phyloP scores from a whole-genome alignment of 2,888 invertebrate genomes.

The Subacronicta megacephala region DNA sequence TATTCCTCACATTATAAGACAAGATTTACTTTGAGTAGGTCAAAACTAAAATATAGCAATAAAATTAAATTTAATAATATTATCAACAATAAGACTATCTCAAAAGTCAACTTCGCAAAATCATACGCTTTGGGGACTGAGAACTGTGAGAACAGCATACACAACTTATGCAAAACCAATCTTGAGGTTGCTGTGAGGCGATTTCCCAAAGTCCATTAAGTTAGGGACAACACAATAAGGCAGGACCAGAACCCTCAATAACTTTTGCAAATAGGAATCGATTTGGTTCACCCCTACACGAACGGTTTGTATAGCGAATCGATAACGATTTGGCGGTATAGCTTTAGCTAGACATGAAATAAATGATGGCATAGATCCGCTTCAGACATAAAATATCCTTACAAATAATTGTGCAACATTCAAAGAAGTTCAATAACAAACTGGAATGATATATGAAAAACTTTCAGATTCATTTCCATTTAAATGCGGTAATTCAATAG shows the following conservation, averaged over 20 bases:
- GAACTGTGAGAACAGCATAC: conserved; percentile 6
- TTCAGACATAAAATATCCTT: conserved; percentile 23
- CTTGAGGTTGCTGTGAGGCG: conserved; percentile 4
- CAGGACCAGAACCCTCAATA: conserved; percentile 28
- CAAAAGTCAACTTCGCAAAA: no score
- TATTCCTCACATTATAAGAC: no score
- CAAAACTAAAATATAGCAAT: no score
- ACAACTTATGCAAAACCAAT: conserved; percentile 18
- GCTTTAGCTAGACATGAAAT: conserved; percentile 4
- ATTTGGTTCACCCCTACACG: conserved; percentile 34
- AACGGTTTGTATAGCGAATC: conserved; percentile 34
- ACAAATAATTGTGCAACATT: conserved; percentile 14
- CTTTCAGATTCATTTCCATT: conserved; percentile 22
- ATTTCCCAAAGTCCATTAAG: conserved; percentile 21
- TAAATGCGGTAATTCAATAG: conserved; percentile 29
- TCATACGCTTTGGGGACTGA: background rate
- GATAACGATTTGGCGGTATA: conserved; percentile 24
- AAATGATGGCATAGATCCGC: conserved; percentile 1
- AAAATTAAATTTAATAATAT: no score
- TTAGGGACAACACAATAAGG: conserved; percentile 23
- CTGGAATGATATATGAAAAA: conserved; percentile 10
- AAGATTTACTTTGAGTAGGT: no score
- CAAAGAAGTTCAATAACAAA: conserved; percentile 10
- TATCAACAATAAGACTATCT: no score
- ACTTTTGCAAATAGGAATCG: conserved; percentile 45